Conservation (phyloP, 2,888 invertebrate species). For the Cheilosia variabilis region DNA sequence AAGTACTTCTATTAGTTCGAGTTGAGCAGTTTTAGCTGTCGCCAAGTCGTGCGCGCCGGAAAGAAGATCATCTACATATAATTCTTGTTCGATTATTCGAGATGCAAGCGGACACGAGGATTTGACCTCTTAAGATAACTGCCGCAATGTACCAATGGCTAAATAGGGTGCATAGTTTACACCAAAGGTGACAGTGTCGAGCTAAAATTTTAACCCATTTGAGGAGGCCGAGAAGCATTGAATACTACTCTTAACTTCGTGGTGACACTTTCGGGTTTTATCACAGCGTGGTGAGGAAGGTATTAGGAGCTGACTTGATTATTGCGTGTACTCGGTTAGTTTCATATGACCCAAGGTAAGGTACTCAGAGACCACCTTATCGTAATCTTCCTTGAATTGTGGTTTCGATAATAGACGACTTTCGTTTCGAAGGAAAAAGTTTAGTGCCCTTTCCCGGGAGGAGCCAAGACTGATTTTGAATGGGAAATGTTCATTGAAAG, state of each 20-base stretch:
- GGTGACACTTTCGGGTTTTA: too few relatives aligned
- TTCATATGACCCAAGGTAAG: neutral
- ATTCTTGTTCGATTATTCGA: neutral
- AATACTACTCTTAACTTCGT: too few relatives aligned
- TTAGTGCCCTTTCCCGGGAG: neutral
- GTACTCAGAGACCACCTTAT: constrained; percentile 31
- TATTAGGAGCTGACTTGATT: neutral
- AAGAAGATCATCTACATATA: constrained; percentile 30
- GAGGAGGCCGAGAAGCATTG: too few relatives aligned
- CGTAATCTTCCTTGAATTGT: constrained; percentile 13
- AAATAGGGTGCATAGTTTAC: constrained; percentile 11
- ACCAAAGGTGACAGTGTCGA: neutral
- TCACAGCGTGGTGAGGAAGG: too few relatives aligned
- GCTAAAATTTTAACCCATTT: too few relatives aligned
- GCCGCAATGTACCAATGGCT: neutral
- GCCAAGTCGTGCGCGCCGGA: constrained; percentile 14
- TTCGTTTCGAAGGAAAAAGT: constrained; percentile 17
- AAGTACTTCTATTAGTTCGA: constrained; percentile 3
- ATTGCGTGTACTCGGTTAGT: neutral
- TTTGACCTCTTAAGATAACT: neutral
- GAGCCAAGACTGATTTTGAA: neutral
- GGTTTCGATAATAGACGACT: neutral
- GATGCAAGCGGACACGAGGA: neutral
- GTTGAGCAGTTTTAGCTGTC: neutral
- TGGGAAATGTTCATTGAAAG: neutral